Base-by-base conservation (phyloP, 2,888 invertebrate species). In the Mesodorylaimus sp. region DNA sequence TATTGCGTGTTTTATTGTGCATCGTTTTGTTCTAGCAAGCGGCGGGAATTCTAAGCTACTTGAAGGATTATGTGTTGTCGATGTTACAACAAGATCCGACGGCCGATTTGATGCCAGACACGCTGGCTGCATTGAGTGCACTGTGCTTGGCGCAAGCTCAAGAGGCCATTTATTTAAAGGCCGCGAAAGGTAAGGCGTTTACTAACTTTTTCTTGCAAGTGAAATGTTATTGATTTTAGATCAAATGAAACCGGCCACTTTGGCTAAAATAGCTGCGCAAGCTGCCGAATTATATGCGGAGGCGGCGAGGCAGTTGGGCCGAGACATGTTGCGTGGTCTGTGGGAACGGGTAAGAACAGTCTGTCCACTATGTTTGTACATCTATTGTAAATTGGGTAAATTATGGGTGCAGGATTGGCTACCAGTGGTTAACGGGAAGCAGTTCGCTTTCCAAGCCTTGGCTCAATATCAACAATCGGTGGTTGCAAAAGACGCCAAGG, bases 101-200 rank as follows among this genome's bases (percentile, higher is more conserved):
- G 2, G 86, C 87, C 3, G 97, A 97, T 73, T 76, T 97, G 59
- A 79, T 79, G 67, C 85, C 89, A 2, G 95, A 97, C 62, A 83
- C 88, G 24, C 75, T 97, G 48, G 76, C 77, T 52, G 86, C 89
- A 32, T 74, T 99, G 25, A 76, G 82, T 48, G 75, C 81, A 45
- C 59, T 99, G 46, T 91, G 93, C 89, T 72, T 95, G 44, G 93
- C 97, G 19, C 95, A 99, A 72, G 95, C 89, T 7, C 97, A 99
- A 71, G 97, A 97, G 73, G 82, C 88, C 56, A 85, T 95, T 68
- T 86, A 87, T 45, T 78, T 81, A 64, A 99, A 99, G 73, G 91
- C 93, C 39, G 66, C 67, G 23, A 64, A 32, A 46, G 38, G 46
- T 37, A 41, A 5, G 7, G n/a, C n/a, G n/a, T n/a, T n/a, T n/a